Evolutionary conservation across 2,888 invertebrate species (phyloP).

Genomic region (Habrosyne pyritoides): DNA sequence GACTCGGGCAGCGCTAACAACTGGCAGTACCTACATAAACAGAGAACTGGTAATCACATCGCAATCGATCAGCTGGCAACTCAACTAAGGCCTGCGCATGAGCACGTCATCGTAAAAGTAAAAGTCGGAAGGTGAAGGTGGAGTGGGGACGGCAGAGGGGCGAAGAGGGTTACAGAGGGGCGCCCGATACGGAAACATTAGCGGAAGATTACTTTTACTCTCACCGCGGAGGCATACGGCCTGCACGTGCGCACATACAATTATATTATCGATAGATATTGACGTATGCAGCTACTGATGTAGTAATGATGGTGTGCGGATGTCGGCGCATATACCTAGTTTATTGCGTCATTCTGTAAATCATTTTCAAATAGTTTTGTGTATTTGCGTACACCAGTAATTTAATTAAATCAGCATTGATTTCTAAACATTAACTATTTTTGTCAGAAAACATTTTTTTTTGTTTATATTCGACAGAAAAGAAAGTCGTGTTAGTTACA

Average conservation of each 20-base stretch:
- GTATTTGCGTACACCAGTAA: no score
- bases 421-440: no score
- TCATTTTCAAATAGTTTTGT: no score
- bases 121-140: slow-evolving; percentile 73
- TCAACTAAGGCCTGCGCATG: slow-evolving; percentile 15
- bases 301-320: background rate
- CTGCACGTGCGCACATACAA: slow-evolving; percentile 29
- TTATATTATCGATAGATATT: background rate
- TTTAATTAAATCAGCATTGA: no score
- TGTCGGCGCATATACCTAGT: background rate
- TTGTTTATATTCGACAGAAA: no score
- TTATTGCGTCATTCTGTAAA: no score
- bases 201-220: slow-evolving; percentile 78
- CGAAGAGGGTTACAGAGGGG: slow-evolving; percentile 19
- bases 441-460: no score
- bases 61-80: slow-evolving; percentile 14
- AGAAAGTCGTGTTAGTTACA: no score
- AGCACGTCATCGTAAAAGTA: slow-evolving; percentile 63
- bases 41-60: background rate
- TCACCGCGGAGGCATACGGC: slow-evolving; percentile 39
- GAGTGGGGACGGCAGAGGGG: slow-evolving; percentile 23
- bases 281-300: background rate
- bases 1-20: background rate
- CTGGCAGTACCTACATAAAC: slow-evolving; percentile 4
- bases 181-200: slow-evolving; percentile 58